Percentiles rank a stretch among this genome's conserved stretches.
phyloP scores from a whole-genome alignment of 2,113 vertebrate species.

The Romanogobio albipinnatus region DNA sequence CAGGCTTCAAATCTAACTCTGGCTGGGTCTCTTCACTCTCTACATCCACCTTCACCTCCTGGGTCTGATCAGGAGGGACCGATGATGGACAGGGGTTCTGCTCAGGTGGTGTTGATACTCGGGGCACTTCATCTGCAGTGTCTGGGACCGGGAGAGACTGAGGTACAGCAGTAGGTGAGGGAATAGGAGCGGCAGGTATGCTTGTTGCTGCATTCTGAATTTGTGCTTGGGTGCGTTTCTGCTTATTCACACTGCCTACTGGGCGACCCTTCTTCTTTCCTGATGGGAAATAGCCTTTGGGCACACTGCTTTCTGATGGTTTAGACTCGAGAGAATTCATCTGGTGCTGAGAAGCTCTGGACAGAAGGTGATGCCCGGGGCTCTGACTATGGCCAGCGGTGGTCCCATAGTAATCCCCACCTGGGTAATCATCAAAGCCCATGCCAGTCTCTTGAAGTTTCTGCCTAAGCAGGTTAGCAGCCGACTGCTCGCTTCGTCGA shows the following conservation, averaged over 20 bases:
- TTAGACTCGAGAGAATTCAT: constrained; percentile 73
- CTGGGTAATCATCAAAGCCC: constrained; percentile 76
- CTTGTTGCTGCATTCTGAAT: constrained; percentile 62
- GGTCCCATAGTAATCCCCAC: constrained; percentile 74
- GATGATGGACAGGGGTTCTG: constrained; percentile 60
- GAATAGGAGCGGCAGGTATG: constrained; percentile 46
- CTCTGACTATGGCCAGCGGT: constrained; percentile 70
- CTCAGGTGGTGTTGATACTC: constrained; percentile 51
- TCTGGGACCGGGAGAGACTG: constrained; percentile 42
- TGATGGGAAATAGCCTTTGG: constrained; percentile 97
- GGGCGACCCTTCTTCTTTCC: constrained; percentile 98
- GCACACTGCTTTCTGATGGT: constrained; percentile 73
- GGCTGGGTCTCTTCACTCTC: constrained; percentile 75
- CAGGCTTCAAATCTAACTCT: constrained; percentile 76
- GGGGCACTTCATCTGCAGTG: constrained; percentile 45
- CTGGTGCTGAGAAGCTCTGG: constrained; percentile 67
- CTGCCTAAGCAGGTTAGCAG: constrained; percentile 76
- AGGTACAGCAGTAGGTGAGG: constrained; percentile 52
- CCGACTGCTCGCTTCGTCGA: constrained; percentile 76
- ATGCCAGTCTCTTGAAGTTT: constrained; percentile 78
- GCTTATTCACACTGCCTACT: constrained; percentile 97
- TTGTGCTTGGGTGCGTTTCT: constrained; percentile 81
- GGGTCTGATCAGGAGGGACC: constrained; percentile 66
- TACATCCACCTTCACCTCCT: constrained; percentile 70
- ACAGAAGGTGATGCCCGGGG: constrained; percentile 72